These are phyloP conservation scores for Trogon melanurus DNA, from an alignment of 2,113 vertebrate genomes.

Conservation along the genomic window DNA sequence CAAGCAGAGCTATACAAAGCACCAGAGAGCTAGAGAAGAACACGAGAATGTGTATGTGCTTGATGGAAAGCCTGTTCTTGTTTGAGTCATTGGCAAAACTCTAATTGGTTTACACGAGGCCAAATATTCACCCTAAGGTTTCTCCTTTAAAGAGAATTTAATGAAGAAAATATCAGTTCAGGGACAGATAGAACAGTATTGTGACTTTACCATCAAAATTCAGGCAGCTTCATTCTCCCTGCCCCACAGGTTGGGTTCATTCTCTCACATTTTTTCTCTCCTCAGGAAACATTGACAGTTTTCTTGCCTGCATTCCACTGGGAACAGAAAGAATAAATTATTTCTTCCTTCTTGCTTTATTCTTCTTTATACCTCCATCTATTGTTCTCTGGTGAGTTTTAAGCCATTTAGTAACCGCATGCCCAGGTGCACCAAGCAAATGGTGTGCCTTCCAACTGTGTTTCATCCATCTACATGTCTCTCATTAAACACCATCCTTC, in stretches of 20 bases:
- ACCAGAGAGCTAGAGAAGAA: background rate
- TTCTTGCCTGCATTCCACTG: background rate
- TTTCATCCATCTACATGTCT: background rate
- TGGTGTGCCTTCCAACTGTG: background rate
- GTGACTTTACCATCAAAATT: background rate
- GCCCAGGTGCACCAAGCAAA: background rate
- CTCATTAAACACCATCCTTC: background rate
- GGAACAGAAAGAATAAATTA: background rate
- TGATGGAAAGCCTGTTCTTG: background rate
- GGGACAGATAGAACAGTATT: background rate
- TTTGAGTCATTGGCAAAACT: background rate
- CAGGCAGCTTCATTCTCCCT: background rate
- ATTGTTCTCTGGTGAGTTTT: background rate
- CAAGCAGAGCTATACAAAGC: background rate
- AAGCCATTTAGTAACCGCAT: constrained; percentile 1
- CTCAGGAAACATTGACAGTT: background rate
- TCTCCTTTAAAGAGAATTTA: background rate
- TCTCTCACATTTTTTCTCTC: background rate
- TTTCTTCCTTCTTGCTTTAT: background rate
- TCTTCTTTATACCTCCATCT: background rate
- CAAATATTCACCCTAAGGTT: background rate
- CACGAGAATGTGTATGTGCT: background rate
- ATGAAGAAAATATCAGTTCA: background rate
- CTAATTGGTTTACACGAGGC: background rate
- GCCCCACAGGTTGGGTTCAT: background rate